These are phyloP conservation scores for Maconellicoccus hirsutus DNA, from an alignment of 1,140 invertebrate species.

Conservation along the genomic window DNA sequence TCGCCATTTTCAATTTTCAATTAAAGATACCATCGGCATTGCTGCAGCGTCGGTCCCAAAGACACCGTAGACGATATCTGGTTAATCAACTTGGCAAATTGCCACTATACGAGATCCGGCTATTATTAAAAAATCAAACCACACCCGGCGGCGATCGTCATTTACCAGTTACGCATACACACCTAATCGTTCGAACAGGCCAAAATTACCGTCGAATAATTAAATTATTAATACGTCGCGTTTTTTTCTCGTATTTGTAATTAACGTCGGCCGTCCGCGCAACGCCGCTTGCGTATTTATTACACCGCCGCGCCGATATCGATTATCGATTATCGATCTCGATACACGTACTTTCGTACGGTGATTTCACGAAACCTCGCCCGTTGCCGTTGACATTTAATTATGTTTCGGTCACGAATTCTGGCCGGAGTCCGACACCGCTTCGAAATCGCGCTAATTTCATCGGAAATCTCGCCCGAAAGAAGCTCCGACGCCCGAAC, in stretches of 20 bases:
- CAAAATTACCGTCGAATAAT: not conserved
- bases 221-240: not conserved
- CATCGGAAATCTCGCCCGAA: too few species aligned
- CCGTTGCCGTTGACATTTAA: conserved; percentile 9
- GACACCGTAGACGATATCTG: not conserved
- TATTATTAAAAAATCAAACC: not conserved
- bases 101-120: not conserved
- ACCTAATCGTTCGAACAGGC: not conserved
- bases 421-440: too few species aligned
- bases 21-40: not conserved
- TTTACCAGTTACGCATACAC: not conserved
- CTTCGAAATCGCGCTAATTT: too few species aligned
- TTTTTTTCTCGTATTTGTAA: too few species aligned
- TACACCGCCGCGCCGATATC: too few species aligned
- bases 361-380: too few species aligned
- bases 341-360: too few species aligned
- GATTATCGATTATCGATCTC: not conserved
- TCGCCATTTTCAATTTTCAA: not conserved
- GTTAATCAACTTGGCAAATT: not conserved
- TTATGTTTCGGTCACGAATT: not conserved
- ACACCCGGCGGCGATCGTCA: not conserved
- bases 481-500: too few species aligned
- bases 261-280: too few species aligned
- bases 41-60: not conserved
- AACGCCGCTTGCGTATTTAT: too few species aligned